A percentile compares a stretch with the other conserved stretches of the same genome.
These are phyloP conservation scores for Drosophila rellima DNA, from an alignment of 2,888 invertebrate species.

Conservation along the genomic window DNA sequence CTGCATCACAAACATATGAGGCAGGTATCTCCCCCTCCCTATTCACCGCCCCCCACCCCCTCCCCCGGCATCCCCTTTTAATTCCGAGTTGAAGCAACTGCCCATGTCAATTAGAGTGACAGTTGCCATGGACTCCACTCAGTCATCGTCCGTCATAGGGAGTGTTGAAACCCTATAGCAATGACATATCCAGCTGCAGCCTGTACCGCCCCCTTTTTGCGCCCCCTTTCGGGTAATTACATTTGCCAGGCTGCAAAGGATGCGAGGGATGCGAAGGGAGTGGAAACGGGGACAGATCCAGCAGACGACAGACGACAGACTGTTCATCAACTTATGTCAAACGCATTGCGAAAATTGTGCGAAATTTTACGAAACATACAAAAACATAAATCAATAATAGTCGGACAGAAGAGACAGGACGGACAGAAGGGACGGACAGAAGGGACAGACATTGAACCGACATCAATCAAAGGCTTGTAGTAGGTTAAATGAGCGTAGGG, in stretches of 20 bases:
- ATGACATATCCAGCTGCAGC: constrained; percentile 29
- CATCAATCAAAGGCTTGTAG: constrained; percentile 70
- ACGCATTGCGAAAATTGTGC: constrained; percentile 70
- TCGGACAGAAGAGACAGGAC: neutral
- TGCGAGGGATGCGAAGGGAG: constrained; percentile 1
- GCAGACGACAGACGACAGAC: constrained; percentile 17
- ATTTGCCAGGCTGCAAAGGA: constrained; percentile 46
- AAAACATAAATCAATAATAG: constrained; percentile 76
- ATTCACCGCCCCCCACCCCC: neutral
- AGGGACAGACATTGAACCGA: constrained; percentile 47
- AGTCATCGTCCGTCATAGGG: constrained; percentile 28
- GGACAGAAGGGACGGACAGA: neutral
- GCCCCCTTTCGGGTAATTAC: constrained; percentile 68
- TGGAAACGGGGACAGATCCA: constrained; percentile 14
- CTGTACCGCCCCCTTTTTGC: constrained; percentile 45
- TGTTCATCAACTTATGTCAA: constrained; percentile 74
- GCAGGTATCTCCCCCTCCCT: constrained; percentile 4
- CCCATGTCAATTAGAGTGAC: constrained; percentile 73
- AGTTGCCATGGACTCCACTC: constrained; percentile 62
- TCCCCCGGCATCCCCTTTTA: neutral
- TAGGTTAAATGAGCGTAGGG: constrained; percentile 55
- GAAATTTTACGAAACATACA: constrained; percentile 57
- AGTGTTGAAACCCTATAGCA: constrained; percentile 30
- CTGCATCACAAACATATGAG: constrained; percentile 11
- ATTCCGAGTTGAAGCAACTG: constrained; percentile 20